These are phyloP conservation scores for Tokudaia muenninki DNA, from an alignment of 2,797 vertebrate species.

Conservation along the genomic window DNA sequence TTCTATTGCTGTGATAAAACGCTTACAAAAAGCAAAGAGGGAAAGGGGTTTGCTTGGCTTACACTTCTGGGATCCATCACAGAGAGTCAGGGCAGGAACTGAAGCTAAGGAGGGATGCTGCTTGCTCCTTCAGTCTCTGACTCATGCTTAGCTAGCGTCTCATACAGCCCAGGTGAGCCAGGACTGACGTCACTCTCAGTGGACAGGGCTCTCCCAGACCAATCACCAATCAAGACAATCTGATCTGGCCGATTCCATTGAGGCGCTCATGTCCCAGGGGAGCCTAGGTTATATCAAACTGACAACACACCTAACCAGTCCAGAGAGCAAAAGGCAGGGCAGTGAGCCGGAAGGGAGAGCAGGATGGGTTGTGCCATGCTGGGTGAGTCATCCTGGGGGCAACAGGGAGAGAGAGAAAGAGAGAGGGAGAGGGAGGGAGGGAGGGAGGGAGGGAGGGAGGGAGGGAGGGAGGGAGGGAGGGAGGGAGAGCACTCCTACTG, in stretches of 20 bases:
- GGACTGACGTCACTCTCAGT: background rate
- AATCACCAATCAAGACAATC: background rate
- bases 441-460: too few species aligned
- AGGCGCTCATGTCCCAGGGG: background rate
- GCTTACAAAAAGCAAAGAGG: background rate
- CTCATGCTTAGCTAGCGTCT: background rate
- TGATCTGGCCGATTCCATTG: background rate
- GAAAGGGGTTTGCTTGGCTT: background rate
- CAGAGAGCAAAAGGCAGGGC: background rate
- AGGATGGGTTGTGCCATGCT: accelerated
- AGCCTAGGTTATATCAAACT: background rate
- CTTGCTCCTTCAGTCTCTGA: background rate
- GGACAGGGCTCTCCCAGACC: background rate
- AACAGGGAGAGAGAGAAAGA: background rate
- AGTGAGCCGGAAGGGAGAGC: background rate
- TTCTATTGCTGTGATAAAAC: background rate
- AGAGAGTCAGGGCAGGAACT: background rate
- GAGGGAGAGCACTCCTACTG: too few species aligned
- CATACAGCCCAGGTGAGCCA: background rate
- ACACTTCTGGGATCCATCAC: too few species aligned
- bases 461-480: too few species aligned
- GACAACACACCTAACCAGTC: background rate
- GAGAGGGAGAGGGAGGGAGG: too few species aligned
- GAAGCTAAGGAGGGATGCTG: background rate
- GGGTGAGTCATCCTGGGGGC: background rate